These are phyloP conservation scores for Drosophila trapezifrons DNA, from an alignment of 1,140 invertebrate genomes.

Conservation along the genomic window DNA sequence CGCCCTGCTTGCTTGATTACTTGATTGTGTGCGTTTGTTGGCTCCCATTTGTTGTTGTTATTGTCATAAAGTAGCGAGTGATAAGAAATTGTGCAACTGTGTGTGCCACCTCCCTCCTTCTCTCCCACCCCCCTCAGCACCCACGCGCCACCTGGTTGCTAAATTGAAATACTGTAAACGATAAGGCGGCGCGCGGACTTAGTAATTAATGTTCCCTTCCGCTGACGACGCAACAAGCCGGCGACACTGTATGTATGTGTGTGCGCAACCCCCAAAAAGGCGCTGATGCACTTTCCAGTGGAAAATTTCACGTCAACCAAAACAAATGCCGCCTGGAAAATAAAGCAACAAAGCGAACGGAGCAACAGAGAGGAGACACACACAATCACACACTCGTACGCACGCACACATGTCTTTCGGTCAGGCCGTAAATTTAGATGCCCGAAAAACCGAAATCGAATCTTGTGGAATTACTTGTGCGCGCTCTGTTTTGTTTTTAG, in stretches of 20 bases:
- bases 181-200: conserved; percentile 38
- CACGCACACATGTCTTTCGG: conserved; percentile 38
- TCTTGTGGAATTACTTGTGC: conserved; percentile 30
- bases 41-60: conserved; percentile 27
- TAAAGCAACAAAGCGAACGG: conserved; percentile 35
- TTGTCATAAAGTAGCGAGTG: conserved; percentile 50
- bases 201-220: conserved; percentile 39
- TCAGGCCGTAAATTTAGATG: conserved; percentile 56
- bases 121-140: too few species aligned
- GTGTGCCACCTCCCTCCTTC: conserved; percentile 1
- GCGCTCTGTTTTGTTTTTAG: conserved; percentile 61
- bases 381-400: conserved; percentile 1
- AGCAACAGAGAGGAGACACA: conserved; percentile 18
- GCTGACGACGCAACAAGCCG: conserved; percentile 51
- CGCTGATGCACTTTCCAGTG: conserved; percentile 43
- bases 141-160: conserved; percentile 27
- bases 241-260: conserved; percentile 10
- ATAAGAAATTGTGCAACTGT: conserved; percentile 60
- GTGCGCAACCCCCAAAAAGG: conserved; percentile 37
- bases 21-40: conserved; percentile 9
- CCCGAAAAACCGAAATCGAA: conserved; percentile 31
- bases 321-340: conserved; percentile 49
- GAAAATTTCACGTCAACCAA: conserved; percentile 53
- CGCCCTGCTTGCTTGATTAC: conserved; percentile 16
- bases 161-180: conserved; percentile 56